phyloP scores from a whole-genome alignment of 2,888 invertebrate genomes.

The Maniola hyperantus region DNA sequence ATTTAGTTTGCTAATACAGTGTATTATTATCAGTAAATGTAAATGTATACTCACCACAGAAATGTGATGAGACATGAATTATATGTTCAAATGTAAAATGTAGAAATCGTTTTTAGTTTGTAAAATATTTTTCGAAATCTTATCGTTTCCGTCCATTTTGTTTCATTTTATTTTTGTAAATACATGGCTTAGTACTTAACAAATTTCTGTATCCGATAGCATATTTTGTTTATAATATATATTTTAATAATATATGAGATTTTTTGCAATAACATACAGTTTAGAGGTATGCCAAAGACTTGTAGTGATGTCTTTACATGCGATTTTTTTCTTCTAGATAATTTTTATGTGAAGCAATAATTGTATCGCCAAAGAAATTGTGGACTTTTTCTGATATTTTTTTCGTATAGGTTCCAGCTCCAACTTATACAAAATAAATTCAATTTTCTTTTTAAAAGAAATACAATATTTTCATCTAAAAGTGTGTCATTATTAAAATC shows the following conservation, averaged over 20 bases:
- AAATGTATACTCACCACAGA: slow-evolving; percentile 16
- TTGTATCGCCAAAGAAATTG: slow-evolving; percentile 65
- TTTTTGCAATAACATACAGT: slow-evolving; percentile 72
- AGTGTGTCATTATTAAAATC: too few species aligned
- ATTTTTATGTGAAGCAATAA: slow-evolving; percentile 59
- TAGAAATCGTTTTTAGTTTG: slow-evolving; percentile 43
- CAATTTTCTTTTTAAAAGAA: too few species aligned
- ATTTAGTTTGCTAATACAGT: slow-evolving; percentile 47
- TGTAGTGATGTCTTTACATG: slow-evolving; percentile 56
- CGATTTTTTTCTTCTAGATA: slow-evolving; percentile 45
- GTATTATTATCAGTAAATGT: slow-evolving; percentile 11
- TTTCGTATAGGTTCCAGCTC: not conserved
- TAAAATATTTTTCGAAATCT: slow-evolving; percentile 57
- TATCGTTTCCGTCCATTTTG: slow-evolving; percentile 80
- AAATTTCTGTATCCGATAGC: slow-evolving; percentile 25
- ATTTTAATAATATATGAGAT: slow-evolving; percentile 41
- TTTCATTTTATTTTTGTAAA: slow-evolving; percentile 50
- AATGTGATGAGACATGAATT: slow-evolving; percentile 25
- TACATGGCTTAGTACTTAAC: slow-evolving; percentile 41
- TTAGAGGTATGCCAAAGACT: slow-evolving; percentile 80
- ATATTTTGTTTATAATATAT: slow-evolving; percentile 51
- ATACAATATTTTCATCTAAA: too few species aligned
- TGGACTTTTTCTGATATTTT: slow-evolving; percentile 54
- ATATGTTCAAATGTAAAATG: slow-evolving; percentile 56
- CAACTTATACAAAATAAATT: too few species aligned